Evolutionary conservation across 2,113 vertebrate genomes (phyloP), one percentile per base, ranked within the genome.

Genomic region (Cyphotilapia sp.): DNA sequence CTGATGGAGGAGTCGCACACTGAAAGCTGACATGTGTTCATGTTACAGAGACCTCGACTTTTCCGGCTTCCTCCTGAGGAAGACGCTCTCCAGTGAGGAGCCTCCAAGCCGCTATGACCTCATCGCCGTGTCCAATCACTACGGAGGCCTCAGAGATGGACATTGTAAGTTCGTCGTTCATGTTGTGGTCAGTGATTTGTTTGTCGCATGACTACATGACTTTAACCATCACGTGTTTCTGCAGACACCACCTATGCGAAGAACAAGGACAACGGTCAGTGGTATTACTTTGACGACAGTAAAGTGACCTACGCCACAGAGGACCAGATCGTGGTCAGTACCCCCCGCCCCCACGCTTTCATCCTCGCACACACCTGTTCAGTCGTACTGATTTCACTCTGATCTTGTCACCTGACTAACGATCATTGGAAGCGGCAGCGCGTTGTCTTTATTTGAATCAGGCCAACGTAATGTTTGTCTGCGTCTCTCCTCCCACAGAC

Each of bases 51-150:
- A 97, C 42, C 96, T 98, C 85, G 97, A 98, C 80, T 97, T 98
- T 91, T 97, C 98, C 0, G 93, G 93, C 81, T 97, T 93, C 85
- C 96, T 98, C 61, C 94, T 98, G 90, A 97, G 95, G 89, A 97
- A 97, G 76, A 93, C 92, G 0, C 80, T 91, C 80, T 93, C 93
- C 4, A 94, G 93, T 29, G 94, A 91, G 4, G 95, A 97, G 69
- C 96, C 97, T 9, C 95, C 96, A 4, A 97, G 97, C 93, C 95
- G 96, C 89, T 98, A 98, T 0, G 97, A 98, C 92, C 97, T 98
- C 93, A 98, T 98, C 2, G 97, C 97, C 1, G 98, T 98, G 86
- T 98, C 97, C 78, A 98, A 98, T 94, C 98, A 98, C 92, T 98
- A 98, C 8, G 98, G 98, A 11, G 97, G 97, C 74, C 97, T 98